phyloP scores from a whole-genome alignment of 2,888 invertebrate species.

The Caenorhabditis sp. region DNA sequence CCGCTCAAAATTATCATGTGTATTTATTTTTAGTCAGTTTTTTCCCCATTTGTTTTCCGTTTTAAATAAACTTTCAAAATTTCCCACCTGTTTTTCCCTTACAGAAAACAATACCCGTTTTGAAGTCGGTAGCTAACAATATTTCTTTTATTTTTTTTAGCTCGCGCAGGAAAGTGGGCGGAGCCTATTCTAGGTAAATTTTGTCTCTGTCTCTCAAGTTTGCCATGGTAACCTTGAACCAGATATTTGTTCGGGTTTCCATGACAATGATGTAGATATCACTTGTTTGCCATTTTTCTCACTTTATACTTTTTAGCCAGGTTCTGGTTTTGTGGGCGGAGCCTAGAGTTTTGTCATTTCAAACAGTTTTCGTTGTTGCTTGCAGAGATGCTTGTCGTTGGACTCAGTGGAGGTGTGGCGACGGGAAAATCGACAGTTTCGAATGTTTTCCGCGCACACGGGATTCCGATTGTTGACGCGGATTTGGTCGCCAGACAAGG shows the following conservation, averaged over 20 bases:
- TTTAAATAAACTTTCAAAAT: not conserved
- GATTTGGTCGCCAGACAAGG: constrained; percentile 66
- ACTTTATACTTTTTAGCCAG: too few species aligned
- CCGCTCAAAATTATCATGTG: not conserved
- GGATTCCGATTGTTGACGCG: constrained; percentile 64
- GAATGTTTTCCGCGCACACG: constrained; percentile 38
- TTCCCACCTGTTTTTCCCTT: not conserved
- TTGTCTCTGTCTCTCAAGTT: too few species aligned
- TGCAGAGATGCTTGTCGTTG: constrained; percentile 60
- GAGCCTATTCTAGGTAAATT: not conserved
- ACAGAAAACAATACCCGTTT: not conserved
- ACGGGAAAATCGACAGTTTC: constrained; percentile 65
- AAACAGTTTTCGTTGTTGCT: too few species aligned
- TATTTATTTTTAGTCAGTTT: not conserved
- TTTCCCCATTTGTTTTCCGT: not conserved
- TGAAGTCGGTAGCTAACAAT: not conserved
- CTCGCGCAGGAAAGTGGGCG: not conserved
- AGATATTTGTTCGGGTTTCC: not conserved
- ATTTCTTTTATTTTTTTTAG: not conserved
- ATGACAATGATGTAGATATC: not conserved
- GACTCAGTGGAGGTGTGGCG: constrained; percentile 66
- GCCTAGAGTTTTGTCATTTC: too few species aligned
- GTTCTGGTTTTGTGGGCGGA: not conserved
- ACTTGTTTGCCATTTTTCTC: too few species aligned
- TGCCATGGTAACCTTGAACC: not conserved